phyloP scores from a whole-genome alignment of 2,797 vertebrate genomes.

The Coregonus suidteri region DNA sequence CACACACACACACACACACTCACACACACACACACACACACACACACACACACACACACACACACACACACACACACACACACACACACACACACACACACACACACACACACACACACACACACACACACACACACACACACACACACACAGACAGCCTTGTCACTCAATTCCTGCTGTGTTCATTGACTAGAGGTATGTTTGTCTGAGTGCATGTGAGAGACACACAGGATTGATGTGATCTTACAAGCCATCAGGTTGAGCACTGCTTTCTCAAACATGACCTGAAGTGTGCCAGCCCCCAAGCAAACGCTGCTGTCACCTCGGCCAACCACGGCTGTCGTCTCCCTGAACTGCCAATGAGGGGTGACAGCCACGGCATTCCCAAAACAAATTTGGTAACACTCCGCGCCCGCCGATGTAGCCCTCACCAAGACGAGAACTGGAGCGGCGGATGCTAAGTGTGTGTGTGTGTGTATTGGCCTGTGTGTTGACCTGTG shows the following conservation, averaged over 20 bases:
- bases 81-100: no score
- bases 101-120: no score
- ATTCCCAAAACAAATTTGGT: constrained; percentile 79
- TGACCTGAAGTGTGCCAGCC: constrained; percentile 83
- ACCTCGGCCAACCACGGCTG: constrained; percentile 71
- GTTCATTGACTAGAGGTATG: constrained; percentile 66
- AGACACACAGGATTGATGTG: constrained; percentile 79
- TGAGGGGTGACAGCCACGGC: constrained; percentile 75
- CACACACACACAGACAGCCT: not conserved
- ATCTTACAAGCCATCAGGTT: constrained; percentile 83
- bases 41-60: no score
- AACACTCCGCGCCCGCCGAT: constrained; percentile 74
- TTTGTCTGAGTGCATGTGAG: constrained; percentile 69
- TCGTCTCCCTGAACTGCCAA: constrained; percentile 67
- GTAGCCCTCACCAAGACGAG: constrained; percentile 67
- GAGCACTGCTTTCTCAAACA: constrained; percentile 80
- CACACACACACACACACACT: no score
- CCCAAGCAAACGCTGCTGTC: constrained; percentile 80
- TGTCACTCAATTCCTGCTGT: constrained; percentile 42
- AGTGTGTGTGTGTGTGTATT: constrained; percentile 11
- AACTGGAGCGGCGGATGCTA: constrained; percentile 59
- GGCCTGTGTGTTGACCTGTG: constrained; percentile 2
- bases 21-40: not conserved
- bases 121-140: no score
- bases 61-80: not conserved